Conservation (phyloP, 1,140 invertebrate species). For the Carcinoscorpius rotundicauda region DNA sequence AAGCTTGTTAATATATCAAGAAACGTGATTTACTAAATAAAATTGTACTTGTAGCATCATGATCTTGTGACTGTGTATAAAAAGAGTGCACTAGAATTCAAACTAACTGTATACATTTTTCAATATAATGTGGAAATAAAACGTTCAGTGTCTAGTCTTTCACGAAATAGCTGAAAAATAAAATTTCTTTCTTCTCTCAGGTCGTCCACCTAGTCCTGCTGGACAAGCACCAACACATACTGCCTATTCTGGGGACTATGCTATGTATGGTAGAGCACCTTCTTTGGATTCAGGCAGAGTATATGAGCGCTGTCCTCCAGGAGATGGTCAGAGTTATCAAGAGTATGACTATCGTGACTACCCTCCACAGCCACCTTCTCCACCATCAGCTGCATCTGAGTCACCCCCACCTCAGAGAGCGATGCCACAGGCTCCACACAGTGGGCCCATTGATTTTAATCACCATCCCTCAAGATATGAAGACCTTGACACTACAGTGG, state of each 20-base stretch:
- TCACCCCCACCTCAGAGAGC: constrained; percentile 42
- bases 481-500: constrained; percentile 46
- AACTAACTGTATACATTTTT: too few species aligned
- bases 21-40: background rate
- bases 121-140: too few species aligned
- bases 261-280: constrained; percentile 18
- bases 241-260: constrained; percentile 11
- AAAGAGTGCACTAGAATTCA: too few species aligned
- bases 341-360: constrained; percentile 19
- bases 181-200: constrained; percentile 7
- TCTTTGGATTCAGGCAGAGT: constrained; percentile 11
- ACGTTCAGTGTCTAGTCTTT: too few species aligned
- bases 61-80: too few species aligned
- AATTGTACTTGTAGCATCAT: too few species aligned
- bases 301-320: constrained; percentile 13
- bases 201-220: constrained; percentile 19
- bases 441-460: constrained; percentile 36
- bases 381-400: constrained; percentile 35
- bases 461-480: constrained; percentile 48
- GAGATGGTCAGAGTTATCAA: constrained; percentile 4
- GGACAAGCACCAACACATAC: constrained; percentile 14
- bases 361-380: constrained; percentile 11
- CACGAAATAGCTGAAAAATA: background rate
- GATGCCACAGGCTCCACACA: constrained; percentile 23
- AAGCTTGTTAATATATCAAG: too few species aligned